These are phyloP conservation scores for Drosophila robusta DNA, from an alignment of 2,888 invertebrate genomes.

Conservation along the genomic window DNA sequence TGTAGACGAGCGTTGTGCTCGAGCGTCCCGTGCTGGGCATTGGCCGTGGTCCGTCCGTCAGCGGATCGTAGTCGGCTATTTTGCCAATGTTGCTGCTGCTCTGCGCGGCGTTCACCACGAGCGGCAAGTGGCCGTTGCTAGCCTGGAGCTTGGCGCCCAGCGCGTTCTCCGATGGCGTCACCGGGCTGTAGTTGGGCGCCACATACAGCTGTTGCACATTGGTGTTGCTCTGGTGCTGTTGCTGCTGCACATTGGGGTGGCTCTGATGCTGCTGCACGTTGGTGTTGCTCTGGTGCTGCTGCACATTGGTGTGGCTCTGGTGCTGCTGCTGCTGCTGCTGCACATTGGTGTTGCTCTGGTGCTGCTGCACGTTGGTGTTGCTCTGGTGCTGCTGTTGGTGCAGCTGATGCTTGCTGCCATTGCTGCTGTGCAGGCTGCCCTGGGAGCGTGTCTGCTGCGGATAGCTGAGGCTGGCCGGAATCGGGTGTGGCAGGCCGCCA, in stretches of 20 bases:
- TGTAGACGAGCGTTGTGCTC: conserved; percentile 94
- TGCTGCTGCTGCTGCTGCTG: conserved; percentile 13
- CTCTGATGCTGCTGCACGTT: conserved; percentile 22
- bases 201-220: conserved; percentile 76
- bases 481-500: conserved; percentile 47
- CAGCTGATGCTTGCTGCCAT: conserved; percentile 58
- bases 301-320: conserved; percentile 51
- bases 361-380: conserved; percentile 24
- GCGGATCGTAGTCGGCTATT: conserved; percentile 93
- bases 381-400: conserved; percentile 53
- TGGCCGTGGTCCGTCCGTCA: conserved; percentile 89
- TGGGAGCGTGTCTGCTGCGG: conserved; percentile 40
- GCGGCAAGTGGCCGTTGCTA: conserved; percentile 64
- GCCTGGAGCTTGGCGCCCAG: conserved; percentile 52
- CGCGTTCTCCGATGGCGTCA: conserved; percentile 71
- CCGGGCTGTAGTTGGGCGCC: conserved; percentile 68
- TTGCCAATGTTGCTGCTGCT: conserved; percentile 87
- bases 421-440: conserved; percentile 59
- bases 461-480: conserved; percentile 53
- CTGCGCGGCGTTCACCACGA: conserved; percentile 30
- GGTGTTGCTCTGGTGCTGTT: conserved; percentile 48
- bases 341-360: conserved; percentile 55
- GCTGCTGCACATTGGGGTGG: conserved; percentile 57
- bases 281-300: conserved; percentile 49
- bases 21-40: conserved; percentile 91